These are phyloP conservation scores for Epicauta chinensis DNA, from an alignment of 1,140 invertebrate genomes.

Conservation along the genomic window DNA sequence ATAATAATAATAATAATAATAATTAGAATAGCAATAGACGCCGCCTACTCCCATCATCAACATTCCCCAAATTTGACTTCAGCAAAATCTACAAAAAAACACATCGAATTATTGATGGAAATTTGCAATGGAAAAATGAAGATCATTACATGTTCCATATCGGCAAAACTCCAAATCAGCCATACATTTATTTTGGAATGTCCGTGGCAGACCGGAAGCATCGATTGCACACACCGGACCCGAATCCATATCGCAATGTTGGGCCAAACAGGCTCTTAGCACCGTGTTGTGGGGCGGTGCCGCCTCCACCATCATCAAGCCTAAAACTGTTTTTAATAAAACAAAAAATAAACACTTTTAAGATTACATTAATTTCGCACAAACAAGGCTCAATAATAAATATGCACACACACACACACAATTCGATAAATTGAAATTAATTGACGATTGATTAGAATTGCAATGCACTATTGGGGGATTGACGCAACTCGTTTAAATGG, in stretches of 20 bases:
- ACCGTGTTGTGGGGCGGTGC: conserved; percentile 15
- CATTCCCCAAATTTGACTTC: conserved; percentile 27
- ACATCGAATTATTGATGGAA: background rate
- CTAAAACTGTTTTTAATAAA: conserved; percentile 8
- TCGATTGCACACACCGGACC: conserved; percentile 50
- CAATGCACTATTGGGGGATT: no score
- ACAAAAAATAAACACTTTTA: background rate
- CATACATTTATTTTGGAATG: conserved; percentile 49
- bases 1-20: no score
- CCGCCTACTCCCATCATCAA: background rate
- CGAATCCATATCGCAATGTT: conserved; percentile 41
- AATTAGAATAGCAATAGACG: background rate
- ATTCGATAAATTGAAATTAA: no score
- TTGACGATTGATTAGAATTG: no score
- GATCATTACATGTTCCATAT: conserved; percentile 45
- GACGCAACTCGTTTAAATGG: no score
- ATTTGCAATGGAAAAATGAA: background rate
- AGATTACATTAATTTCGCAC: background rate
- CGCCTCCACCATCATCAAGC: conserved; percentile 10
- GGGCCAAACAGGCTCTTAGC: conserved; percentile 41
- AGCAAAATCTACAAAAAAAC: conserved; percentile 21
- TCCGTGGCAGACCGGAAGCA: conserved; percentile 45
- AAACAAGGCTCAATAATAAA: background rate
- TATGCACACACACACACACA: no score
- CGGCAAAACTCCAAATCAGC: conserved; percentile 47